Conservation (phyloP, 2,113 vertebrate genomes). For the Benitochromis conjunctus region DNA sequence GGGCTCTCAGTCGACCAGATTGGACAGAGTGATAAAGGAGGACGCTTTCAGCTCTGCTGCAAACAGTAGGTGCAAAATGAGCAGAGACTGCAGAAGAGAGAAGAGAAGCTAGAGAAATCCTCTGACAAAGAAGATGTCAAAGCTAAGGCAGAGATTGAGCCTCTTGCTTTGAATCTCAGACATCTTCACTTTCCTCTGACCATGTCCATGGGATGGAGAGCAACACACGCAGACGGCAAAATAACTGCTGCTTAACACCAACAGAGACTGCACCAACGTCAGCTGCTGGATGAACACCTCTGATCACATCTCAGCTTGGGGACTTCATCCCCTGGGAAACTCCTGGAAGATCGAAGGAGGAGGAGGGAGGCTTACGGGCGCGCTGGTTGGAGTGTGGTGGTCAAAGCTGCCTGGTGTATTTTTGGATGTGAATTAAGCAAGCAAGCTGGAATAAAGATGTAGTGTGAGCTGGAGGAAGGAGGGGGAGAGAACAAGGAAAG, state of each 20-base stretch:
- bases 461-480: constrained; percentile 72
- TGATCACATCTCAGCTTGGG: constrained; percentile 30
- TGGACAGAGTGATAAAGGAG: constrained; percentile 23
- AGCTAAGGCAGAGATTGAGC: not conserved
- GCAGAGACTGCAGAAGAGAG: constrained; percentile 34
- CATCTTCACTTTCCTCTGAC: not conserved
- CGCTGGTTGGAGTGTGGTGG: constrained; percentile 24
- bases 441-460: constrained; percentile 78
- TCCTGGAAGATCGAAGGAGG: constrained; percentile 40
- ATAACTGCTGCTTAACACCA: not conserved
- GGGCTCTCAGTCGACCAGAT: not conserved
- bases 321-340: constrained; percentile 59
- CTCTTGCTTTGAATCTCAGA: not conserved
- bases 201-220: constrained; percentile 12
- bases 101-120: not conserved
- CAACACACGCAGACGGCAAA: not conserved
- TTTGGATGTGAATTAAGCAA: constrained; percentile 72
- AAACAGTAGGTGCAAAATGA: constrained; percentile 29
- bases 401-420: constrained; percentile 61
- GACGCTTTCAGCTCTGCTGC: constrained; percentile 42
- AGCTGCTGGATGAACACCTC: constrained; percentile 39
- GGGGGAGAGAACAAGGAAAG: constrained; percentile 72
- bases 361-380: constrained; percentile 24
- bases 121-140: not conserved
- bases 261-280: constrained; percentile 22